phyloP scores from a whole-genome alignment of 2,797 vertebrate genomes.

The Limnodromus scolopaceus region DNA sequence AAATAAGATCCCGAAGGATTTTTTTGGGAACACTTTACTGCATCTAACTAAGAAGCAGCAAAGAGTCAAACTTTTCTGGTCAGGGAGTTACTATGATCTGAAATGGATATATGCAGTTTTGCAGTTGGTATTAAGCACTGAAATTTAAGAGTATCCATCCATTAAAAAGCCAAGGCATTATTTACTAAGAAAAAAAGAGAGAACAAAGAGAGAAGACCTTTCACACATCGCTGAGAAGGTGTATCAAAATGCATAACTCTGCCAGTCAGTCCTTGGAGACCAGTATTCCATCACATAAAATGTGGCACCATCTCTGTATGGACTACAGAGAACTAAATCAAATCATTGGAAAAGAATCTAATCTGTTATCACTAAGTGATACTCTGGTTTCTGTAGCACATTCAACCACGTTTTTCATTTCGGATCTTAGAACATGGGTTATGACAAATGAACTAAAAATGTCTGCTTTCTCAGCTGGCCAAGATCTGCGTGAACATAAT shows the following conservation, averaged over 20 bases:
- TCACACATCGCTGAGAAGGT: background rate
- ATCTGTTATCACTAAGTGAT: background rate
- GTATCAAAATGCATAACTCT: background rate
- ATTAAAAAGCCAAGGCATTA: constrained; percentile 13
- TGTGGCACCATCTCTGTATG: background rate
- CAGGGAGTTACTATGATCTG: background rate
- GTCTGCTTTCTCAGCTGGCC: background rate
- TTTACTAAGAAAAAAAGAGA: background rate
- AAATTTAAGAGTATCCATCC: background rate
- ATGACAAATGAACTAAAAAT: background rate
- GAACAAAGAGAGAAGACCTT: background rate
- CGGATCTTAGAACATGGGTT: background rate
- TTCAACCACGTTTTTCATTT: background rate
- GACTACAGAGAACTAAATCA: background rate
- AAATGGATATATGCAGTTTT: background rate
- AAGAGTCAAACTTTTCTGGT: background rate
- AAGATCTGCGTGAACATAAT: background rate
- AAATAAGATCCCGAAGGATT: background rate
- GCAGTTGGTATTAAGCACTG: background rate
- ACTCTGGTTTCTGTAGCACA: background rate
- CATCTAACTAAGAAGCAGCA: background rate
- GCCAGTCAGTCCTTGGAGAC: background rate
- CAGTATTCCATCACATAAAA: background rate
- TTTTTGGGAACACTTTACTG: background rate
- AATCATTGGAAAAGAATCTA: background rate